Base-by-base conservation (phyloP, 2,797 vertebrate genomes). In the Gallinago stenura region DNA sequence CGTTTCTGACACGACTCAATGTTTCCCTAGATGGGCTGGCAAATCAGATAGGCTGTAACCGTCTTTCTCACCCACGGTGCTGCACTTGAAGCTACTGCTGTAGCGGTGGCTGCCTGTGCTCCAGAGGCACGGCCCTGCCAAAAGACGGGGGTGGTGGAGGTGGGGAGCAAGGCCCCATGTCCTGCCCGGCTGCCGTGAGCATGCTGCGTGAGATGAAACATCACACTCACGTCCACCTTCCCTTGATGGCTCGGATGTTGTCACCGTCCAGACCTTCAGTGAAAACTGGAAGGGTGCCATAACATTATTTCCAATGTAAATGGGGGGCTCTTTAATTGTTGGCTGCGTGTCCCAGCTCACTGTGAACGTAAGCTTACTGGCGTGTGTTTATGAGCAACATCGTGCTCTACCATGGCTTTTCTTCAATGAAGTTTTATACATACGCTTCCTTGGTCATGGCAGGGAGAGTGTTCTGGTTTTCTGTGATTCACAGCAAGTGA, bases 391-490 rank as follows among this genome's bases (percentile, higher is more conserved):
- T 71, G 64, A 91, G 46, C 51, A 89, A 64, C 53, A 62, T 65
- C 61, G 18, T 1, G 0, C n/a, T 85, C 61, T 41, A 22, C 78
- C 35, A 5, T 17, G 51, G 45, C 54, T 87, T 69, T 54, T 88
- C 46, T 87, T 96, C 91, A 89, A 45, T 93, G 39, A 70, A 69
- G 6, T 70, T 95, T 87, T 94, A 90, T 89, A 93, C 85, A 88
- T 68, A 62, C 22, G 7, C 39, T 57, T 76, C 60, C 62, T 86
- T 90, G 68, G 50, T 94, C 17, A 1, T 46, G 70, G n/a, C 81
- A 89, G 65, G 68, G 68, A 91, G 72, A 89, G 28, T 66, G 57
- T 87, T 95, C 83, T 89, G 54, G 6, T 46, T 89, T 94, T 90
- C 45, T 81, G 50, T 95, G 90, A 93, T 89, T 94, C 93, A 85